These are phyloP conservation scores for Erythrocercus mccallii DNA, from an alignment of 2,113 vertebrate genomes.

Conservation along the genomic window DNA sequence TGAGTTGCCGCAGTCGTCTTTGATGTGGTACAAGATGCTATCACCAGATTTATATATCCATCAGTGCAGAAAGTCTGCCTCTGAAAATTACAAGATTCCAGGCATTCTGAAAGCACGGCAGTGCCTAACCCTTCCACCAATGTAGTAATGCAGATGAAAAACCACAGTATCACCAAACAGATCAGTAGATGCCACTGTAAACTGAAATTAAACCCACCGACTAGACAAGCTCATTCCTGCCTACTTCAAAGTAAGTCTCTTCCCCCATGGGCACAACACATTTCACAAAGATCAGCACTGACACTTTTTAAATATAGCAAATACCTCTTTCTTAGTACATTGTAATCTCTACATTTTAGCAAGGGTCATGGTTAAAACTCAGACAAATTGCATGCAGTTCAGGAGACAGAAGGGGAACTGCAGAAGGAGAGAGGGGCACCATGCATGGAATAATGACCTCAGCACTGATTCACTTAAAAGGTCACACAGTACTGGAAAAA, in stretches of 20 bases:
- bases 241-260: conserved; percentile 52
- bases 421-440: neutral
- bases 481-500: neutral
- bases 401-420: neutral
- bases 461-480: neutral
- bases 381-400: neutral
- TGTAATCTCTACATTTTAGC: neutral
- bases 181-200: conserved; percentile 54
- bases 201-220: conserved; percentile 43
- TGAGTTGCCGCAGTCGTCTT: neutral
- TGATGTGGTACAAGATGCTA: conserved; percentile 39
- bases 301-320: conserved; percentile 56
- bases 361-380: neutral
- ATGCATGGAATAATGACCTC: accelerated
- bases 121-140: neutral
- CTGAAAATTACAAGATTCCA: conserved; percentile 40
- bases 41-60: conserved; percentile 34
- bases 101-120: neutral
- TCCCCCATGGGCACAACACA: conserved; percentile 39
- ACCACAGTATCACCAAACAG: conserved; percentile 2
- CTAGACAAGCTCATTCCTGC: conserved; percentile 55
- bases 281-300: conserved; percentile 12
- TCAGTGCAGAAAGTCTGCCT: neutral
- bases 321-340: neutral
- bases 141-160: neutral